Evolutionary conservation across 1,140 invertebrate genomes (phyloP).

Genomic region (Drosophila subpulchrella): DNA sequence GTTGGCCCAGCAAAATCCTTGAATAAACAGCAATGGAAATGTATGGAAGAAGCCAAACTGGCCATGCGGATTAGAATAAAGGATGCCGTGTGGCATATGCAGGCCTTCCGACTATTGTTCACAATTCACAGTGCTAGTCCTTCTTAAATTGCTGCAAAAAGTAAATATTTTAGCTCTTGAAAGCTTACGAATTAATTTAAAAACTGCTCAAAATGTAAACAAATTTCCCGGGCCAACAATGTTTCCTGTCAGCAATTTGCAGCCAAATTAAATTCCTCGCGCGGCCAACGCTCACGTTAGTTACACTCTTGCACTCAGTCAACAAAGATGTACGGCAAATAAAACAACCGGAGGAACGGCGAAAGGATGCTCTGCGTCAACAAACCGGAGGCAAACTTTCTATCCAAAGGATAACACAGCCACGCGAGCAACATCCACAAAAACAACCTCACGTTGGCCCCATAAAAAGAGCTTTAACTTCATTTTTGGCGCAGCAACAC

Average conservation of each 20-base stretch:
- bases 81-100: slow-evolving; percentile 45
- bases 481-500: slow-evolving; percentile 17
- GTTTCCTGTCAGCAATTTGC: slow-evolving; percentile 47
- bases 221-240: slow-evolving; percentile 60
- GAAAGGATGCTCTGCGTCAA: slow-evolving; percentile 26
- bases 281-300: slow-evolving; percentile 53
- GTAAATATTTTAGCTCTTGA: neutral
- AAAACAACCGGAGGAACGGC: slow-evolving; percentile 48
- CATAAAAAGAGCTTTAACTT: slow-evolving; percentile 69
- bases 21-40: slow-evolving; percentile 16
- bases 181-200: slow-evolving; percentile 71
- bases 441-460: slow-evolving; percentile 52
- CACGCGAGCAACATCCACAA: slow-evolving; percentile 25
- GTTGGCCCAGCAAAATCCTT: slow-evolving; percentile 22
- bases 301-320: slow-evolving; percentile 62
- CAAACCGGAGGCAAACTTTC: slow-evolving; percentile 38
- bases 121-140: slow-evolving; percentile 31
- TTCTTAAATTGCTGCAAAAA: slow-evolving; percentile 30
- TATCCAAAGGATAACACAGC: slow-evolving; percentile 42
- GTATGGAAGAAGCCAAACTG: slow-evolving; percentile 52
- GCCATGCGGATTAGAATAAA: slow-evolving; percentile 39
- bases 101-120: slow-evolving; percentile 42
- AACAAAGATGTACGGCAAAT: slow-evolving; percentile 76
- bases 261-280: slow-evolving; percentile 72
- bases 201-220: slow-evolving; percentile 55